Evolutionary conservation across 2,888 invertebrate species (phyloP), one percentile per base, ranked within the genome.

Genomic region (Cryptocheilus praepositus): DNA sequence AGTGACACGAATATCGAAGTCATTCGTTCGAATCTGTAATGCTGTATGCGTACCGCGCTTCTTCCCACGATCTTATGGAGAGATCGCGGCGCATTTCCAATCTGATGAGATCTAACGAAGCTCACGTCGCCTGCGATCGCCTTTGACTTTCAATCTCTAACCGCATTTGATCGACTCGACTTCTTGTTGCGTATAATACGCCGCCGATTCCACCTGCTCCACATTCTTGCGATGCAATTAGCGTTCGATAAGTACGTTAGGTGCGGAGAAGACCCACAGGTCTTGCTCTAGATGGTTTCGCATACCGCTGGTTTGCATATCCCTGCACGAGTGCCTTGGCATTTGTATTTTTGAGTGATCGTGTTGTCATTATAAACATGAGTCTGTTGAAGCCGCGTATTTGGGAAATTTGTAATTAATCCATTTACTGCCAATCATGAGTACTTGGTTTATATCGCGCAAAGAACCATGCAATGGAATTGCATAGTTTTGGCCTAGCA

Each of bases 211-310:
- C 63, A 68, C 74, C 71, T 68, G 77, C 59, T 72, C 77, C 74
- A 77, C 77, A 77, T 77, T 77, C 74, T 36, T 62, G 70, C 66
- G 77, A 71, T 74, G 68, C 70, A 77, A 77, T 77, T 74, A 77
- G 74, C 73, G 70, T 74, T 64, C 74, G 77, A 79, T 79, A 77
- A 77, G 78, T 78, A 74, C 76, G 78, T 78, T 78, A 76, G 67
- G 70, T 69, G 61, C 54, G 53, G 68, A 64, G 66, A 16, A 68
- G 70, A 70, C 59, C 75, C 74, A 74, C 67, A 68, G 67, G 75
- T 72, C 78, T 78, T 70, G 64, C 64, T 64, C 46, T 70, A 57
- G 53, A 55, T 56, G 60, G 52, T 55, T 43, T 13, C 25, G 25
- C 5, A 25, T 25, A 25, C 25, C 2, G 3, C 25, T 25, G 5